Evolutionary conservation across 1,140 invertebrate genomes (phyloP), one percentile per base, ranked within the genome.

Genomic region (Drosophila burlai): DNA sequence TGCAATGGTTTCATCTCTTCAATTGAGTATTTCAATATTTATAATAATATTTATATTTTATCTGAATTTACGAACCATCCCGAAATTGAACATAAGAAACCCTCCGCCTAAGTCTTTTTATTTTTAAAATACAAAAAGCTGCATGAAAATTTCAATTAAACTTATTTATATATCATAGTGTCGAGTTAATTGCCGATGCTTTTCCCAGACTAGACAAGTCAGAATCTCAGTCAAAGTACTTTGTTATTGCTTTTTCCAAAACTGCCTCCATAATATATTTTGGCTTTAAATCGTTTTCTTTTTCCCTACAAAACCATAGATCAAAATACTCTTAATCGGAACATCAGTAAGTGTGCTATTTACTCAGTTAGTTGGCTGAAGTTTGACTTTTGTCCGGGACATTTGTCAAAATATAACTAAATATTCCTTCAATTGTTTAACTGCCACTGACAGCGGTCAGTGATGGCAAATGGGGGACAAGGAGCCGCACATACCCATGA

Each of bases 331-430:
- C 31, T 31, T 42, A 47, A 47, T 66, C 42, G 29, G 26, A 29
- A 21, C 65, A 59, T 71, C 67, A 59, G 66, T 38, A 45, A 43
- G 21, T 71, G 21, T 18, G 29, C 36, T 15, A 24, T 21, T 65
- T 46, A 36, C 24, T 2, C 40, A 42, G 38, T 68, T 49, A 40
- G 64, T 49, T 58, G 43, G 15, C 45, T 49, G 36, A 42, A 69
- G 21, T 58, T 26, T 21, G 42, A 18, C 24, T 31, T 57, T 29
- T 36, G 36, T 10, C 52, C 21, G 29, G 46, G 55, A 61, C 69
- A 73, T 73, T 73, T 43, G 54, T 73, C 69, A 73, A 73, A 73
- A 72, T 52, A 38, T 52, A 72, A 50, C 69, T 43, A 72, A 72
- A 73, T 38, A 61, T 72, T 40, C 46, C 67, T 73, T 38, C 21